phyloP scores from a whole-genome alignment of 2,888 invertebrate species.

The Diabrotica balteata region DNA sequence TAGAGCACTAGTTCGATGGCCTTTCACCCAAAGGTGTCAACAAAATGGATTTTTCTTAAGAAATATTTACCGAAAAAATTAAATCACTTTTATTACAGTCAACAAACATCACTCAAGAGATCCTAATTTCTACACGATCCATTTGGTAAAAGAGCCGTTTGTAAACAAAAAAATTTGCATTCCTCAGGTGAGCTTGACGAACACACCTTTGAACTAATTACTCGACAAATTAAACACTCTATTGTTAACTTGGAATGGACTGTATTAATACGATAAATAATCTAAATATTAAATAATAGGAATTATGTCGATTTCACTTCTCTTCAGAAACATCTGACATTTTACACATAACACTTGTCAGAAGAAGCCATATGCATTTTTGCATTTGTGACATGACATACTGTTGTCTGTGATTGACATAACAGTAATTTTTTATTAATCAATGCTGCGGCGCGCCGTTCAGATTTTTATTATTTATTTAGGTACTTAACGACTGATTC shows the following conservation, averaged over 20 bases:
- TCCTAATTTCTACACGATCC: constrained; percentile 31
- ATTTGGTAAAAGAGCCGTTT: constrained; percentile 31
- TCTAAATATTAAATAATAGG: constrained; percentile 9
- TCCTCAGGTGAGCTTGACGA: constrained; percentile 43
- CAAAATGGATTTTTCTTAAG: constrained; percentile 2
- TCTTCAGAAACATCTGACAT: constrained; percentile 28
- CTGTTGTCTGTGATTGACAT: background rate
- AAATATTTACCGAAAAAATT: constrained; percentile 15
- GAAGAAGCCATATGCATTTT: constrained; percentile 31
- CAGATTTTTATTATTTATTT: too few relatives aligned
- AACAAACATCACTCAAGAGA: constrained; percentile 26
- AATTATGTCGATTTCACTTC: constrained; percentile 16
- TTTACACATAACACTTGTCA: constrained; percentile 31
- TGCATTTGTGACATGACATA: constrained; percentile 19
- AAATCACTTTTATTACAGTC: constrained; percentile 11
- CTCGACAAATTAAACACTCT: constrained; percentile 1
- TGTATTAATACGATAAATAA: constrained; percentile 10
- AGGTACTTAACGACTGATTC: too few relatives aligned
- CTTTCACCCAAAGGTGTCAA: constrained; percentile 58
- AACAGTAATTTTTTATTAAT: too few relatives aligned
- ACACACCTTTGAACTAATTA: constrained; percentile 24
- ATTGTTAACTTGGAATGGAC: constrained; percentile 7
- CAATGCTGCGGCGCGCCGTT: too few relatives aligned
- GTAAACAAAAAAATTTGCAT: constrained; percentile 42
- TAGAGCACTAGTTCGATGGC: constrained; percentile 60